Evolutionary conservation across 2,888 invertebrate genomes (phyloP), one percentile per base, ranked within the genome.

Genomic region (Pecten maximus): DNA sequence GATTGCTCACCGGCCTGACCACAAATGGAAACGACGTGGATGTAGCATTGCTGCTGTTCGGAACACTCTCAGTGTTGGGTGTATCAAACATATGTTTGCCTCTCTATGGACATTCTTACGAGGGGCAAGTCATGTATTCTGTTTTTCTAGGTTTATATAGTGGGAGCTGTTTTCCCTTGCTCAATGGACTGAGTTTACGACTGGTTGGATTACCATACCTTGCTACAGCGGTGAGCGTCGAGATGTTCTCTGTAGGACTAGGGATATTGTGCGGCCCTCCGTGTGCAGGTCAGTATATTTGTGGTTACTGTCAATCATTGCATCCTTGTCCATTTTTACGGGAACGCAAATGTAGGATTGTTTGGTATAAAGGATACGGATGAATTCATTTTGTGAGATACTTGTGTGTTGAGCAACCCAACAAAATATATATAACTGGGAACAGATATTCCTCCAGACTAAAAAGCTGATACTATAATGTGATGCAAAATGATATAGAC

Each of bases 111-210:
- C 74, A 74, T 23, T 35, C 10, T 28, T 74, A 74, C 35, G 74
- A 10, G 74, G 74, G 74, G 35, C 74, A 74, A 35, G 35, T 74
- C 10, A 6, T 74, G 28, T 74, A 74, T 74, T 28, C 74, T 35
- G 74, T 74, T 35, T 74, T 74, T 60, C 6, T 74, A 28, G 74
- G 74, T 74, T 35, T 74, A 74, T 74, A 74, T 28, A 74, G 74
- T 6, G 74, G 74, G 35, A 35, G 28, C 12, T 28, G 10, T 15
- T 74, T 74, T 35, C 74, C 28, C 2, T 74, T 74, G 16, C 28
- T 74, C 10, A 74, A 74, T 74, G 35, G 28, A n/a, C 35, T 74
- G 12, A 74, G 74, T 12, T 8, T 74, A 74, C 74, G 74, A 35
- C 74, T 74, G 60, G 60, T 60, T 74, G 74, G 74, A 8, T 10